Conservation (phyloP, 2,888 invertebrate genomes). For the Mythimna vitellina region DNA sequence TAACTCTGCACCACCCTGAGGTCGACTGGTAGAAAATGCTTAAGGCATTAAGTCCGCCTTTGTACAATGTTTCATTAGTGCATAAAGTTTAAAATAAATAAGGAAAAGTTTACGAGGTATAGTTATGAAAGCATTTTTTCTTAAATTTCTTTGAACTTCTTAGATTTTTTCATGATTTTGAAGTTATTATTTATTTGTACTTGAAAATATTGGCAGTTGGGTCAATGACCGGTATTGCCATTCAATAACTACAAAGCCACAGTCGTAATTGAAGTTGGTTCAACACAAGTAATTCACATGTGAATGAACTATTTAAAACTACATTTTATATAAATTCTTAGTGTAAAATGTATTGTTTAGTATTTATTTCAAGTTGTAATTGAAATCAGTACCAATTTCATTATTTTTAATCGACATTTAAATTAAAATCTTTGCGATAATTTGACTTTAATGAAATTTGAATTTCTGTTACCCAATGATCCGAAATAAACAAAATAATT, state of each 20-base stretch:
- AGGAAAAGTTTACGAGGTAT: background rate
- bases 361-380: constrained; percentile 1
- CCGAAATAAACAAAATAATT: constrained; percentile 9
- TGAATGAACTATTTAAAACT: background rate
- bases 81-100: no score
- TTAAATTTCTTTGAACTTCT: no score
- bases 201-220: background rate
- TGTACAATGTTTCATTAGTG: no score
- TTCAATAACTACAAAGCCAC: no score
- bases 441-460: constrained; percentile 9
- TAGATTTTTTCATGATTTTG: background rate
- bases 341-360: no score
- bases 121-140: background rate
- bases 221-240: background rate
- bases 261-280: background rate
- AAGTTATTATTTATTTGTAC: background rate
- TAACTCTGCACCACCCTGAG: no score
- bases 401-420: constrained; percentile 1
- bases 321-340: background rate
- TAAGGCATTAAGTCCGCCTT: no score
- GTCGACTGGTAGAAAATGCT: no score
- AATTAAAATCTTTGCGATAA: background rate
- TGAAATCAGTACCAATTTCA: background rate
- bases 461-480: constrained; percentile 13
- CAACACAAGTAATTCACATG: background rate